phyloP scores from a whole-genome alignment of 2,113 vertebrate genomes.

The Toxotes chatareus region DNA sequence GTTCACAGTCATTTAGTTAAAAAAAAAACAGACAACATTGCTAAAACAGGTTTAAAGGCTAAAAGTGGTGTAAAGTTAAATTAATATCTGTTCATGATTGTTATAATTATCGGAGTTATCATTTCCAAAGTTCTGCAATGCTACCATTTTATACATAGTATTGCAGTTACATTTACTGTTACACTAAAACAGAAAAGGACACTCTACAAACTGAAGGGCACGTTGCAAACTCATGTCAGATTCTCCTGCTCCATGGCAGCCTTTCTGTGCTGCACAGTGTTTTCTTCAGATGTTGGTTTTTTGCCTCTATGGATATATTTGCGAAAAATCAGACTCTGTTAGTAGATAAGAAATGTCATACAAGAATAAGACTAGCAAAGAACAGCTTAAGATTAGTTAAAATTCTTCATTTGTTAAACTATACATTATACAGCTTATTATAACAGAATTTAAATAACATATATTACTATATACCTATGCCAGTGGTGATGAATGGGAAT shows the following conservation, averaged over 20 bases:
- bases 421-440: neutral
- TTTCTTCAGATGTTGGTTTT: neutral
- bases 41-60: neutral
- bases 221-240: neutral
- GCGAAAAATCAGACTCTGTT: neutral
- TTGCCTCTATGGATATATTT: constrained; percentile 16
- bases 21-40: neutral
- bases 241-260: constrained; percentile 13
- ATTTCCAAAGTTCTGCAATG: neutral
- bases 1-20: neutral
- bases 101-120: neutral
- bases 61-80: neutral
- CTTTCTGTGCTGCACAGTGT: neutral
- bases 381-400: neutral
- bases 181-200: neutral
- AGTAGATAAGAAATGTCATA: neutral
- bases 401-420: neutral
- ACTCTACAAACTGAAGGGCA: neutral
- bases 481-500: no score
- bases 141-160: no score
- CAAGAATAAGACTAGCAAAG: neutral
- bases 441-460: no score
- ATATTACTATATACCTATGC: no score
- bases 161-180: neutral
- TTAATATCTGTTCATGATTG: neutral